phyloP scores from a whole-genome alignment of 2,113 vertebrate genomes.

The Ovis canadensis region DNA sequence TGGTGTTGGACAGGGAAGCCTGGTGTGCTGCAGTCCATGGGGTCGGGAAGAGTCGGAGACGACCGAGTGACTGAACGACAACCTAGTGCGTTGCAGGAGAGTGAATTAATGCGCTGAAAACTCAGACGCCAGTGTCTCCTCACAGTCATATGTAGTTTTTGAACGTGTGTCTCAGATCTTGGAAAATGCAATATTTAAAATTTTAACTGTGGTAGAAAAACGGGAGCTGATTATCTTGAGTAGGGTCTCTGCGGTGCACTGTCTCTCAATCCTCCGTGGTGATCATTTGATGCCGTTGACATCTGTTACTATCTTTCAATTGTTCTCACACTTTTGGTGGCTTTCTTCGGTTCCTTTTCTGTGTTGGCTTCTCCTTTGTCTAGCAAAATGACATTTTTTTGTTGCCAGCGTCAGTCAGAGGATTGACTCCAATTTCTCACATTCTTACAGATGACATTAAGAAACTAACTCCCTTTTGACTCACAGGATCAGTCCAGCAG shows the following conservation, averaged over 20 bases:
- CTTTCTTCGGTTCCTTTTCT: neutral
- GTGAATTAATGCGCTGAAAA: neutral
- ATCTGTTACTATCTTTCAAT: slow-evolving; percentile 22
- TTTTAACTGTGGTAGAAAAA: neutral
- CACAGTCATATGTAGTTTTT: neutral
- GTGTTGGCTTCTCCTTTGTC: neutral
- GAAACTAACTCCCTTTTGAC: neutral
- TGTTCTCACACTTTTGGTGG: neutral
- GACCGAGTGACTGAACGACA: accelerated
- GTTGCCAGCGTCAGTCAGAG: neutral
- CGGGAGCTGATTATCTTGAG: neutral
- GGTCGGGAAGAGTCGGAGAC: neutral
- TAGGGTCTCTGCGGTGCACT: neutral
- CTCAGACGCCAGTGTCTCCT: neutral
- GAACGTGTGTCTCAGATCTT: neutral
- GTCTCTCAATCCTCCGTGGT: neutral
- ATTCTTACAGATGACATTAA: neutral
- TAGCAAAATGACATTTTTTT: neutral
- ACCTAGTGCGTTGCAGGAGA: accelerated
- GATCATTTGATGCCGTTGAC: neutral
- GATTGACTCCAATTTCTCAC: slow-evolving; percentile 19
- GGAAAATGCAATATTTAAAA: neutral
- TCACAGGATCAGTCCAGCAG: neutral
- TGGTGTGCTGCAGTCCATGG: neutral
- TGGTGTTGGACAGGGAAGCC: neutral